Evolutionary conservation across 2,797 vertebrate genomes (phyloP).

Genomic region (Columba guinea): DNA sequence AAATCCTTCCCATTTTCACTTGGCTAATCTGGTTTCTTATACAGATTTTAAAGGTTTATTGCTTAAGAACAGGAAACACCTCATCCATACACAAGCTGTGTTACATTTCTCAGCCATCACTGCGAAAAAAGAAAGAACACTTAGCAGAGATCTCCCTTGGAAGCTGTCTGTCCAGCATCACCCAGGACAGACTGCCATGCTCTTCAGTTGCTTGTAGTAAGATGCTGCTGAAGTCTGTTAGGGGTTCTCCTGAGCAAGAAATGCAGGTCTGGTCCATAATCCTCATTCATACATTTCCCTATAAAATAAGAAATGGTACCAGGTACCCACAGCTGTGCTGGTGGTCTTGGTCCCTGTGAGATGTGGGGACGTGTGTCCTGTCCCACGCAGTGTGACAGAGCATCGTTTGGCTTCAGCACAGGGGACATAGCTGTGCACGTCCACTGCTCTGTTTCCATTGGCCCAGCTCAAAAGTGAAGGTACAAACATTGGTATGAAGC

Average conservation of each 20-base stretch:
- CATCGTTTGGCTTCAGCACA: accelerated
- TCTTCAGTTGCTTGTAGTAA: background rate
- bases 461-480: too few relatives aligned
- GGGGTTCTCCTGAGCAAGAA: background rate
- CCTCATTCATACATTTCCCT: background rate
- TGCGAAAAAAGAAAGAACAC: too few relatives aligned
- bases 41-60: background rate
- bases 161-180: background rate
- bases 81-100: background rate
- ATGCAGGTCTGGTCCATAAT: background rate
- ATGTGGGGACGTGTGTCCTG: background rate
- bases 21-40: background rate
- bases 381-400: accelerated
- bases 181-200: accelerated
- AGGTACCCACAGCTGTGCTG: background rate
- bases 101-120: background rate
- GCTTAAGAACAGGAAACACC: background rate
- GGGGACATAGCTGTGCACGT: accelerated
- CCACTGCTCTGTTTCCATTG: accelerated
- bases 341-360: accelerated
- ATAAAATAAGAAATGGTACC: background rate
- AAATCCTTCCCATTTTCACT: background rate
- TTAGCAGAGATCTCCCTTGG: background rate
- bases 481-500: background rate
- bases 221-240: background rate